phyloP scores from a whole-genome alignment of 2,888 invertebrate species.

The Cetonia aurata region DNA sequence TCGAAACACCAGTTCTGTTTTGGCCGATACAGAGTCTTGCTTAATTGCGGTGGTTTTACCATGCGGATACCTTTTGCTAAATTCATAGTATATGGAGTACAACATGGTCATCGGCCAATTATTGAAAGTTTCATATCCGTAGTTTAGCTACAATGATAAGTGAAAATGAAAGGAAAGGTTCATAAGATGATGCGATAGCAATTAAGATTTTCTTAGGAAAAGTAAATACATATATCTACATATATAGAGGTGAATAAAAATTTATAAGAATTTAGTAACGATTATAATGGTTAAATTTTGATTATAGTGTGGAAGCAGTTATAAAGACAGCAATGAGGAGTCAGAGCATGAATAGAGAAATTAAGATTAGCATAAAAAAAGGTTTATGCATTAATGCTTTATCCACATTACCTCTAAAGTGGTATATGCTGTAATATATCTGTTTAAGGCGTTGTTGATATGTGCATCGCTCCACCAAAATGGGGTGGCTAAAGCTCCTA shows the following conservation, averaged over 20 bases:
- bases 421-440: constrained; percentile 80
- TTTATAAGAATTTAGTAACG: no score
- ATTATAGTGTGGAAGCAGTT: no score
- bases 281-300: no score
- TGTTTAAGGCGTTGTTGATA: constrained; percentile 81
- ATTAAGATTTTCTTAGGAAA: no score
- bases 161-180: neutral
- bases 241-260: no score
- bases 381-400: no score
- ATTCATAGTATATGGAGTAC: constrained; percentile 84
- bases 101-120: constrained; percentile 86
- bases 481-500: constrained; percentile 81
- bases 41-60: constrained; percentile 82
- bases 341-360: no score
- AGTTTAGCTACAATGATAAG: constrained; percentile 70
- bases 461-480: constrained; percentile 84
- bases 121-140: constrained; percentile 80
- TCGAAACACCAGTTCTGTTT: constrained; percentile 84
- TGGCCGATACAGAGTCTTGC: constrained; percentile 80
- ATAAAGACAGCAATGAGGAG: no score
- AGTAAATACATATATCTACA: no score
- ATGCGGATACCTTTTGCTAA: constrained; percentile 83
- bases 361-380: no score
- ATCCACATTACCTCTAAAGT: constrained; percentile 73
- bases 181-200: no score